These are phyloP conservation scores for Chloroceryle amazona DNA, from an alignment of 2,797 vertebrate genomes.

Conservation along the genomic window DNA sequence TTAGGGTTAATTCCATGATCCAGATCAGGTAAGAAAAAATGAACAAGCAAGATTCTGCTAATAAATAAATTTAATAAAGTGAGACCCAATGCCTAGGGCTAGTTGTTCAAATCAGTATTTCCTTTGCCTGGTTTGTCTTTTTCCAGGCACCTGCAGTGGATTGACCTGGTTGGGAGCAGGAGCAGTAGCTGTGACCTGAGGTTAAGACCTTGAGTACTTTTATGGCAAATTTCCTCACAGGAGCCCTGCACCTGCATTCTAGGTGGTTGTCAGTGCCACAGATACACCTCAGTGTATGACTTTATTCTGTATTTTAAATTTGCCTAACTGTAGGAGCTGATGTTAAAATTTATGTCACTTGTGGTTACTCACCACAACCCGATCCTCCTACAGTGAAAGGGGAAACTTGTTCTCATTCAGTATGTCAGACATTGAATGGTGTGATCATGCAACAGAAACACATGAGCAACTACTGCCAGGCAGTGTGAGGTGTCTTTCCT, in stretches of 20 bases:
- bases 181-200: not conserved
- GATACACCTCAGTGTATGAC: not conserved
- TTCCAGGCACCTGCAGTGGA: not conserved
- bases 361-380: not conserved
- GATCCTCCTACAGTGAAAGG: not conserved
- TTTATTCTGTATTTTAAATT: not conserved
- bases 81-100: not conserved
- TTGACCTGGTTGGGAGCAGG: not conserved
- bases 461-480: not conserved
- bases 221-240: not conserved
- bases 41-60: not conserved
- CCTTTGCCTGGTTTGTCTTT: not conserved
- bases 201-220: not conserved
- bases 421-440: not conserved
- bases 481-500: not conserved
- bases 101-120: not conserved
- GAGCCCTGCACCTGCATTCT: not conserved
- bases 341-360: not conserved
- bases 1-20: not conserved
- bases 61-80: not conserved
- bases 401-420: not conserved
- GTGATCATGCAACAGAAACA: not conserved
- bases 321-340: not conserved
- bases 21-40: not conserved
- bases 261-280: not conserved